Base-by-base conservation (phyloP, 1,140 invertebrate genomes). In the Latrodectus geometricus region DNA sequence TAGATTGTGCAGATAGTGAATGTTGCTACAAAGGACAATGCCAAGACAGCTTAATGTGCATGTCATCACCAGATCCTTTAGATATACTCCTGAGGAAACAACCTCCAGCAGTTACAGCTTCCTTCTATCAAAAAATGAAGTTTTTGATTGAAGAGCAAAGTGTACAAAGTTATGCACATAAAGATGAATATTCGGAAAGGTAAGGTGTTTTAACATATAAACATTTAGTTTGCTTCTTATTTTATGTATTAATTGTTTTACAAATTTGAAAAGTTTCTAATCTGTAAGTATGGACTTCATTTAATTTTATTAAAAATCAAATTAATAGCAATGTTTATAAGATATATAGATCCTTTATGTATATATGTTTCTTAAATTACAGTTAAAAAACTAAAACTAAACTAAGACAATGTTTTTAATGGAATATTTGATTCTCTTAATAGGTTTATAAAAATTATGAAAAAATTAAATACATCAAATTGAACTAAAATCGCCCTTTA, bases 131-230 rank as follows among this genome's bases (percentile, higher is more conserved):
- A 91, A 94, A 97, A 90, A 98, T 99, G 96, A 96, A 97, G 90
- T 99, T 99, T 92, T 93, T 99, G 66, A 98, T 99, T 88, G 97
- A 99, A 92, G 97, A 98, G 91, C 97, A 97, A 90, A 98, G 97
- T 91, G 94, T 99, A 20, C 98, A 99, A 92, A 97, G 96, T 91
- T 99, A 99, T 91, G 97, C 97, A 20, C 95, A 96, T 88, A 94
- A 95, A 89, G 96, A 97, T 89, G 96, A 96, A 9, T 99, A 99
- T 92, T 98, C 99, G 92, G 96, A 98, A 93, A 99, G 96, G 98
- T 99, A 94, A 93, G 94, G 61, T 84, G n/a, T 35, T 35, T 35
- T 5, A 35, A 35, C 14, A 15, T 11, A 14, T 14, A 48, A 73
- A 48, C 12, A 73, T 17, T 0, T 73, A 4, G 15, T 73, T 73